These are phyloP conservation scores for Spea hammondii DNA, from an alignment of 2,797 vertebrate genomes.

Conservation along the genomic window DNA sequence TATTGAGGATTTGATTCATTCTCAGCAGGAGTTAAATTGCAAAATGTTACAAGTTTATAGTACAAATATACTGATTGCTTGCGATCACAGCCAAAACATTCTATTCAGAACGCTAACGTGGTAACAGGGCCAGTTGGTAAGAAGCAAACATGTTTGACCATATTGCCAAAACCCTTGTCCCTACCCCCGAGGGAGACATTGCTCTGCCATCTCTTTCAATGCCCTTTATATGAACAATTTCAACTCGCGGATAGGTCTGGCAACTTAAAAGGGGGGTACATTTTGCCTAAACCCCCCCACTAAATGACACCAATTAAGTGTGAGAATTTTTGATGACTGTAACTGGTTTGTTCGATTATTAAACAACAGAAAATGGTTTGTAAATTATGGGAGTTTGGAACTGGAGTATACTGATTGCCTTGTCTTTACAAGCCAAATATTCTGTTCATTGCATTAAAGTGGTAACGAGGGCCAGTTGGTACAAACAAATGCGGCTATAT, in stretches of 20 bases:
- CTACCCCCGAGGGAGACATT: slow-evolving; percentile 12
- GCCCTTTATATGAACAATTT: slow-evolving; percentile 1
- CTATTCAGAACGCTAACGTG: slow-evolving; percentile 36
- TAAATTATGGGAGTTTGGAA: slow-evolving; percentile 23
- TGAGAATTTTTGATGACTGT: not conserved
- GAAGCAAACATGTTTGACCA: slow-evolving; percentile 15
- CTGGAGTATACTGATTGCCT: slow-evolving; percentile 5
- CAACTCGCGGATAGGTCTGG: not conserved
- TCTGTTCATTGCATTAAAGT: slow-evolving; percentile 30
- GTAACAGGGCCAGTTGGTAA: slow-evolving; percentile 45
- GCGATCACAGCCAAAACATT: slow-evolving; percentile 42
- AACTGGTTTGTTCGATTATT: slow-evolving; percentile 20
- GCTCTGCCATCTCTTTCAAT: slow-evolving; percentile 34
- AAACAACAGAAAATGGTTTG: slow-evolving; percentile 34
- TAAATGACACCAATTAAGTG: not conserved
- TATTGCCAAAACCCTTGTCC: slow-evolving; percentile 30
- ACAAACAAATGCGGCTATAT: slow-evolving; percentile 25
- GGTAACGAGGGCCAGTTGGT: slow-evolving; percentile 48
- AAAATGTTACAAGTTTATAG: slow-evolving; percentile 52
- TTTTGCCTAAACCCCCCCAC: not conserved
- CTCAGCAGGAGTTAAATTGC: slow-evolving; percentile 52
- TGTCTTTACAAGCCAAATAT: slow-evolving; percentile 27
- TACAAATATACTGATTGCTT: slow-evolving; percentile 51
- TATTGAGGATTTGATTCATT: slow-evolving; percentile 47
- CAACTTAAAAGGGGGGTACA: not conserved